Evolutionary conservation across 1,140 invertebrate species (phyloP).

Genomic region (Caenorhabditis brenneri): DNA sequence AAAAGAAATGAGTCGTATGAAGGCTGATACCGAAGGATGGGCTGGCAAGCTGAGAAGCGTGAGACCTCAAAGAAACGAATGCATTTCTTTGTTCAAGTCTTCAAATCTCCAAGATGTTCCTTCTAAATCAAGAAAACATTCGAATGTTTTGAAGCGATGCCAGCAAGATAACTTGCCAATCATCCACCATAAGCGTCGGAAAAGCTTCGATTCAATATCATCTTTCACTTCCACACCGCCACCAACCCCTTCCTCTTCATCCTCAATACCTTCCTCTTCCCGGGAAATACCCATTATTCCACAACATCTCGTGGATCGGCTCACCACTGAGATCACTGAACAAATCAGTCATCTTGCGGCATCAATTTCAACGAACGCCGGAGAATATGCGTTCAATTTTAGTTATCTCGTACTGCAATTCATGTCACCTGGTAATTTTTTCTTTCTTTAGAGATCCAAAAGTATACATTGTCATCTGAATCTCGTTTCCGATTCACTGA

Average conservation of each 20-base stretch:
- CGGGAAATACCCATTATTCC: not conserved
- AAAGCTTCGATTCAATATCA: not conserved
- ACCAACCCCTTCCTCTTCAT: not conserved
- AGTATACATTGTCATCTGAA: not conserved
- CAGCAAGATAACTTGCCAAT: constrained; percentile 10
- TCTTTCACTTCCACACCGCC: not conserved
- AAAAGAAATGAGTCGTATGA: not conserved
- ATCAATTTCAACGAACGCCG: not conserved
- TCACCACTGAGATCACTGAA: not conserved
- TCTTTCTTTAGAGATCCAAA: not conserved
- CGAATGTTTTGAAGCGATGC: not conserved
- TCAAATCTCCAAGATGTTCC: not conserved
- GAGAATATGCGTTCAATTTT: not conserved
- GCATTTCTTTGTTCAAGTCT: not conserved
- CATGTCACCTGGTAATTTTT: not conserved
- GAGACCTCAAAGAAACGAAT: not conserved
- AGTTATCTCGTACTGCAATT: not conserved
- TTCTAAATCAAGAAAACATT: not conserved
- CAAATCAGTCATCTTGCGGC: not conserved
- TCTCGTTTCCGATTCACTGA: not conserved
- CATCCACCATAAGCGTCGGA: not conserved
- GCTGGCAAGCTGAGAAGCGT: not conserved
- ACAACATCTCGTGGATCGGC: not conserved
- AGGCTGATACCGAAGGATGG: not conserved
- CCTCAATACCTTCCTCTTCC: not conserved